phyloP scores from a whole-genome alignment of 2,113 vertebrate species.

The Tyrannus savana region DNA sequence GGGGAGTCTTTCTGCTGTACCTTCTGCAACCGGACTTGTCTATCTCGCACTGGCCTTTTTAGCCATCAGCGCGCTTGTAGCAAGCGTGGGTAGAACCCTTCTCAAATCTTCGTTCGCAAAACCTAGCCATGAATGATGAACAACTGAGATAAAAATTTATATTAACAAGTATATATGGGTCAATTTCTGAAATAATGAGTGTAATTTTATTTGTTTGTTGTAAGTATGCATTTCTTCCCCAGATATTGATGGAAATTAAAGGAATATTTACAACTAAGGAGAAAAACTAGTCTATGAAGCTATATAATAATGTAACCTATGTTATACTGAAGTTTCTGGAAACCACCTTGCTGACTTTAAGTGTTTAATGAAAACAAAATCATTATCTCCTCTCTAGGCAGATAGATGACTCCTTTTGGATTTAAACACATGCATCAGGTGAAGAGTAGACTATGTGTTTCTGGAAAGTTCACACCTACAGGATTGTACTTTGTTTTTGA shows the following conservation, averaged over 20 bases:
- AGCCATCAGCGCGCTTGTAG: no score
- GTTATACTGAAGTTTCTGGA: not conserved
- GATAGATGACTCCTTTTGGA: not conserved
- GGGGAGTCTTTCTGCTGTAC: no score
- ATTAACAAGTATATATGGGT: not conserved
- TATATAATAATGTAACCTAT: not conserved
- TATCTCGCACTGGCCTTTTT: no score
- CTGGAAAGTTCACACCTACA: not conserved
- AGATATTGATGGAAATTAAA: not conserved
- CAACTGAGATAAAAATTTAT: not conserved
- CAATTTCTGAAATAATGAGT: not conserved
- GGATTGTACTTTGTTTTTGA: not conserved
- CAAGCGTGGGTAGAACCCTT: no score
- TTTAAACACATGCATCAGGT: not conserved
- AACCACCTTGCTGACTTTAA: not conserved
- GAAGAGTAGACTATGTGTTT: not conserved
- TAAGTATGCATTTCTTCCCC: not conserved
- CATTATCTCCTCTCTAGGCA: not conserved
- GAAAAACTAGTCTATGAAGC: not conserved
- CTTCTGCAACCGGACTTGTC: no score
- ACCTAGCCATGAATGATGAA: not conserved
- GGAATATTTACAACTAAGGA: not conserved
- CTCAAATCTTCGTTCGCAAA: no score
- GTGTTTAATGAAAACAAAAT: conserved; percentile 27
- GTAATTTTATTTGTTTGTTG: not conserved